These are phyloP conservation scores for Neria commutata DNA, from an alignment of 2,888 invertebrate genomes.

Conservation along the genomic window DNA sequence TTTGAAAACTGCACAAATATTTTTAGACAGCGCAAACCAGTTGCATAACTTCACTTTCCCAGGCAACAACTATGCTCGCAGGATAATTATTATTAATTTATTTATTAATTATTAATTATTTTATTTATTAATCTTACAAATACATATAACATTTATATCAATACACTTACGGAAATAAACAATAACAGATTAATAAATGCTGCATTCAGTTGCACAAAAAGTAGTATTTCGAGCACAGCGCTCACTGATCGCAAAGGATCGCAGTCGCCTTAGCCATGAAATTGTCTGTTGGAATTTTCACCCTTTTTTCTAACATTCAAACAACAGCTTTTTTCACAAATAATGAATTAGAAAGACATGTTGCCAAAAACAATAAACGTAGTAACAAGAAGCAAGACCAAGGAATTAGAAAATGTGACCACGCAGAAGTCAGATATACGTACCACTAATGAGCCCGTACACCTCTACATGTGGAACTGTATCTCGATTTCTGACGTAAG, in stretches of 20 bases:
- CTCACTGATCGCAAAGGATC: neutral
- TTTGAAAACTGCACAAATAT: slow-evolving; percentile 16
- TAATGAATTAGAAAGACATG: slow-evolving; percentile 35
- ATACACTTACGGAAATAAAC: too few relatives aligned
- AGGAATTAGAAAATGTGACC: too few relatives aligned
- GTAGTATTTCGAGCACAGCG: neutral
- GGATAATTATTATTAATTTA: too few relatives aligned
- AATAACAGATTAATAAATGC: too few relatives aligned
- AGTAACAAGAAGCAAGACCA: slow-evolving; percentile 48
- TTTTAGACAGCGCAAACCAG: slow-evolving; percentile 21
- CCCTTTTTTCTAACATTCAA: neutral
- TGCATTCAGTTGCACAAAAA: too few relatives aligned
- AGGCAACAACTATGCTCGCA: slow-evolving; percentile 25
- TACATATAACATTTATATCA: too few relatives aligned
- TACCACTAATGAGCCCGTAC: too few relatives aligned
- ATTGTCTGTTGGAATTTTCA: neutral
- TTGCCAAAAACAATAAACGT: slow-evolving; percentile 37
- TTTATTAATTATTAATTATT: too few relatives aligned
- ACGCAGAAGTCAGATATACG: too few relatives aligned
- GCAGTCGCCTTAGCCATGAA: neutral
- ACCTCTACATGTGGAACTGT: too few relatives aligned
- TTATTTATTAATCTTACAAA: too few relatives aligned
- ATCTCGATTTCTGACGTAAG: too few relatives aligned
- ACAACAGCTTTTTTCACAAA: neutral
- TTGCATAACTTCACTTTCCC: slow-evolving; percentile 29